Conservation (phyloP, 2,797 vertebrate species). For the Eospalax fontanierii region DNA sequence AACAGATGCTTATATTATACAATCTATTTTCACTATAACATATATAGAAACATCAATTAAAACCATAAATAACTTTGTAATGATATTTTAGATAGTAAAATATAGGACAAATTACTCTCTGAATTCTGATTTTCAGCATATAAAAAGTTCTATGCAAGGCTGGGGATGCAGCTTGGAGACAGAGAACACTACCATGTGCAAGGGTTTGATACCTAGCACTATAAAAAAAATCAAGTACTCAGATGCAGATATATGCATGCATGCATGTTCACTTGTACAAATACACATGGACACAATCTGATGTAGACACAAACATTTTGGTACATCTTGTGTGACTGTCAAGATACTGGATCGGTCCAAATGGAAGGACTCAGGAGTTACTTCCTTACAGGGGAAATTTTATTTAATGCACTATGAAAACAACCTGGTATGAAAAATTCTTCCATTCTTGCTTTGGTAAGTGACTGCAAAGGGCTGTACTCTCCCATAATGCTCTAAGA, state of each 20-base stretch:
- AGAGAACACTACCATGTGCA: neutral
- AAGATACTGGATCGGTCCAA: neutral
- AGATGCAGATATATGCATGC: neutral
- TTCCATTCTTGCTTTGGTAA: neutral
- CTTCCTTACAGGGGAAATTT: neutral
- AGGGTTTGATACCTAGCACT: too few relatives aligned
- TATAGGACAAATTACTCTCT: neutral
- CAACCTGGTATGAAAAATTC: neutral
- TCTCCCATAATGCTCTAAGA: neutral
- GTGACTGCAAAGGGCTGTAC: neutral
- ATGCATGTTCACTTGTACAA: neutral
- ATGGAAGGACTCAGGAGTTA: neutral
- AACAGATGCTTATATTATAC: neutral
- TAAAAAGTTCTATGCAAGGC: neutral
- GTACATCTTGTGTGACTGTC: neutral
- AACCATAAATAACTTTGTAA: neutral
- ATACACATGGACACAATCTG: neutral
- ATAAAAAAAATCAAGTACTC: neutral
- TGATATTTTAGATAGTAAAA: neutral
- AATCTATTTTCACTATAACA: neutral
- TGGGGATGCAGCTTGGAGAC: neutral
- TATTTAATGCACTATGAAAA: neutral
- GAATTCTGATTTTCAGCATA: slow-evolving; percentile 2
- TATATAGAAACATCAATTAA: neutral
- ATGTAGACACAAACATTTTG: neutral